These are phyloP conservation scores for Endotricha flammealis DNA, from an alignment of 2,888 invertebrate species.

Conservation along the genomic window DNA sequence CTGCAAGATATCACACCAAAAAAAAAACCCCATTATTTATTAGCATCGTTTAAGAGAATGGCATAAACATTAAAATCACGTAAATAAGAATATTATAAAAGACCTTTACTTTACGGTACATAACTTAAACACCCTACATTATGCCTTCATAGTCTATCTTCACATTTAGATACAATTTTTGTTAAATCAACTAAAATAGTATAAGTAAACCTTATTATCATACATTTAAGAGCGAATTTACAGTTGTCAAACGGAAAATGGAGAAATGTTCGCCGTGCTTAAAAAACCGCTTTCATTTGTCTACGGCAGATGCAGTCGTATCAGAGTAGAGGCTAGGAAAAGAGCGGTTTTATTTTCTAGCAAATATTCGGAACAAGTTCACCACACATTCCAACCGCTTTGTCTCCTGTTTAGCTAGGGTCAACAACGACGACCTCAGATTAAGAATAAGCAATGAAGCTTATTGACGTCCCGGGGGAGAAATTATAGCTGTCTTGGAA, in stretches of 20 bases:
- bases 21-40: neutral
- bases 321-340: constrained; percentile 41
- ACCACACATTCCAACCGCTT: no score
- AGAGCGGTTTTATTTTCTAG: constrained; percentile 13
- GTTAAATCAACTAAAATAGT: constrained; percentile 20
- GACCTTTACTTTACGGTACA: constrained; percentile 50
- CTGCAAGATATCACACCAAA: no score
- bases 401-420: no score
- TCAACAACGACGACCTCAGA: no score
- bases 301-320: constrained; percentile 72
- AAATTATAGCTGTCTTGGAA: no score
- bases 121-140: constrained; percentile 62
- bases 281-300: constrained; percentile 76
- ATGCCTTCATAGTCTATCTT: constrained; percentile 49
- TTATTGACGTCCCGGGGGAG: no score
- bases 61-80: constrained; percentile 21
- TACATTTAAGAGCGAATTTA: constrained; percentile 21
- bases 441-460: no score
- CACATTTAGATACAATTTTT: constrained; percentile 25
- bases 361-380: no score
- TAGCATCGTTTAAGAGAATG: constrained; percentile 2
- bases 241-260: constrained; percentile 28
- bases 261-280: constrained; percentile 60
- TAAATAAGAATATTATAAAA: constrained; percentile 40
- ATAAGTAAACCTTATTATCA: constrained; percentile 25